Base-by-base conservation (phyloP, 2,888 invertebrate genomes). In the Myathropa florea region DNA sequence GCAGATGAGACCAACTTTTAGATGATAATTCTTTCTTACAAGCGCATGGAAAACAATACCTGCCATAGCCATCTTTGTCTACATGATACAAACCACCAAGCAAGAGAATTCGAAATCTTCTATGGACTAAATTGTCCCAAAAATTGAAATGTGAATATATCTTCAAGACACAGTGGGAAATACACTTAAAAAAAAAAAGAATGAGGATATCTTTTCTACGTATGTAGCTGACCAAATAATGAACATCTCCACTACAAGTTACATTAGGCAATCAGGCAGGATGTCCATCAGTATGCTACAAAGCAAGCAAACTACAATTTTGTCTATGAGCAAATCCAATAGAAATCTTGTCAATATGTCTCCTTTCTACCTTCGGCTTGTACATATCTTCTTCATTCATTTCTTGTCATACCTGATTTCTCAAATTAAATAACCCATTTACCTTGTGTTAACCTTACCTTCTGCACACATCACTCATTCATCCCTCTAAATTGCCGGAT, bases 401-500 rank as follows among this genome's bases (percentile, higher is more conserved):
- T 46, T 18, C 18, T 46, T 18, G 18, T 18, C 18, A 18, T 46
- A n/a, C 18, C 46, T 4, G 18, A 46, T 46, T 46, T 18, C 46
- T 46, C 46, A 53, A 72, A 60, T 65, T 9, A 57, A 65, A 72
- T 72, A 65, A 46, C 72, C 46, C 61, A 67, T 73, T 80, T 6
- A 80, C 21, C 33, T 55, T 55, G 55, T 23, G 63, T 61, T 10
- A 46, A 73, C 63, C 55, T 55, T 14, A 63, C 63, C 73, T 7
- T 18, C 63, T 64, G 9, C 55, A 53, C 46, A 67, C 55, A 65
- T 61, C 53, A 80, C 53, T 72, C 72, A 80, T 63, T 81, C 53
- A 24, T 70, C 26, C 26, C 18, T n/a, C 28, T n/a, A 60, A 72
- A 57, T 36, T 70, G 57, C 10, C 57, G 33, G 23, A 72, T 28